phyloP scores from a whole-genome alignment of 30 jellyfish, hydroid and myxozoan genomes.

The Chironex yamaguchii region DNA sequence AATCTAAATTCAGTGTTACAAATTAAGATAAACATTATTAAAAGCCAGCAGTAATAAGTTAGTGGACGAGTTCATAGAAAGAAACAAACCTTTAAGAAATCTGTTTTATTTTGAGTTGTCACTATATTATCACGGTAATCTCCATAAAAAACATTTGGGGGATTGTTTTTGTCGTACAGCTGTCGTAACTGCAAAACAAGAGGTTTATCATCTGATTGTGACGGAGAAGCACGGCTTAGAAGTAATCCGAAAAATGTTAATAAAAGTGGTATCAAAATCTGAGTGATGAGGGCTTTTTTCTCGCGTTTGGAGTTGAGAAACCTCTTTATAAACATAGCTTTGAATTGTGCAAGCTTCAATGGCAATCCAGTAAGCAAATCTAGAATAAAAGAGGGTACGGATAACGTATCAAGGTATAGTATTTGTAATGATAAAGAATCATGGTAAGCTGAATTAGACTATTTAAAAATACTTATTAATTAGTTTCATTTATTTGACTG shows the following conservation, averaged over 20 bases:
- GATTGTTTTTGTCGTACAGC: conserved; percentile 15
- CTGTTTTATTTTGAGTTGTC: not conserved
- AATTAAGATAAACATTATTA: too few relatives aligned
- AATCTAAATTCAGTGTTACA: too few relatives aligned
- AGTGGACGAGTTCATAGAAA: not conserved
- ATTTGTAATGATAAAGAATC: not conserved
- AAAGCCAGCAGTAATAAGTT: too few relatives aligned
- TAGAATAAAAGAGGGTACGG: not conserved
- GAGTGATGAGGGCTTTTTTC: conserved; percentile 83
- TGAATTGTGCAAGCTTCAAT: conserved; percentile 56
- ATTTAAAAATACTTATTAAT: too few relatives aligned
- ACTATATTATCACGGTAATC: conserved; percentile 64
- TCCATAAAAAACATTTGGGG: conserved; percentile 67
- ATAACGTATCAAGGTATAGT: not conserved
- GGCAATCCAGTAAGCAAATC: conserved; percentile 81
- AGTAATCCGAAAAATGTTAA: conserved; percentile 74
- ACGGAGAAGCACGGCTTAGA: conserved; percentile 48
- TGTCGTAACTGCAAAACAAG: conserved; percentile 47
- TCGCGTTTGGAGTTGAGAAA: conserved; percentile 80
- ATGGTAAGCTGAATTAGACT: too few relatives aligned
- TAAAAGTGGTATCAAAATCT: conserved; percentile 76
- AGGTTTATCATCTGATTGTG: conserved; percentile 80
- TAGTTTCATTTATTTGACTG: too few relatives aligned
- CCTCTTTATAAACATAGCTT: conserved; percentile 88
- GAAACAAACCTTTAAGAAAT: not conserved